These are phyloP conservation scores for Vimba vimba DNA, from an alignment of 2,113 vertebrate species.

Conservation along the genomic window DNA sequence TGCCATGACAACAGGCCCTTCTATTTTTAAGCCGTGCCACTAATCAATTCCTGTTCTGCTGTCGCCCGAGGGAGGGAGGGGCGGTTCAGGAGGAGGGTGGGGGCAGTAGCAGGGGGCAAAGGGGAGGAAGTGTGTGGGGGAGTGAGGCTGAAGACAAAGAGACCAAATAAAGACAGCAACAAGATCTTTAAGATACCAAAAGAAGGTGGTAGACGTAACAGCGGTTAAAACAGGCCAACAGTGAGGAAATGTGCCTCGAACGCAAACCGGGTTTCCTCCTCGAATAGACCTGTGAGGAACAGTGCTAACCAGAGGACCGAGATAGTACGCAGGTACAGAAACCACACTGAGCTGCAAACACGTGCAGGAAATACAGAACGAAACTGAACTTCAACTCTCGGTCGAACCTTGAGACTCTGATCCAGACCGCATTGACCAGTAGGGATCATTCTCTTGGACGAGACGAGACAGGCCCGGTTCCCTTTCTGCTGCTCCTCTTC, in stretches of 20 bases:
- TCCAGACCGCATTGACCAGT: not conserved
- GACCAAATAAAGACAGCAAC: constrained; percentile 44
- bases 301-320: constrained; percentile 19
- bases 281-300: constrained; percentile 15
- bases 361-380: not conserved
- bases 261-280: constrained; percentile 40
- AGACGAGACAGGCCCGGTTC: not conserved
- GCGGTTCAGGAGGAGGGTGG: constrained; percentile 56
- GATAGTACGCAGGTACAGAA: constrained; percentile 7
- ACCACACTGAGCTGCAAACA: constrained; percentile 9
- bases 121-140: constrained; percentile 62
- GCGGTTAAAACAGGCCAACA: constrained; percentile 32
- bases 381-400: not conserved
- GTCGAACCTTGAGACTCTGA: not conserved
- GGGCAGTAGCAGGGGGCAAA: constrained; percentile 56
- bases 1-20: constrained; percentile 79
- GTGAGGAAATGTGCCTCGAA: constrained; percentile 38
- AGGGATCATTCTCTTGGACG: not conserved
- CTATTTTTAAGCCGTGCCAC: constrained; percentile 82
- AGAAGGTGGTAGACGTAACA: constrained; percentile 20
- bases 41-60: constrained; percentile 83
- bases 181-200: constrained; percentile 32
- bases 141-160: constrained; percentile 64
- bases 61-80: constrained; percentile 74
- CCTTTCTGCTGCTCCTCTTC: not conserved